A percentile compares a stretch with the other conserved stretches of the same genome.
These are phyloP conservation scores for Oryzias curvinotus DNA, from an alignment of 2,113 vertebrate genomes.

Conservation along the genomic window DNA sequence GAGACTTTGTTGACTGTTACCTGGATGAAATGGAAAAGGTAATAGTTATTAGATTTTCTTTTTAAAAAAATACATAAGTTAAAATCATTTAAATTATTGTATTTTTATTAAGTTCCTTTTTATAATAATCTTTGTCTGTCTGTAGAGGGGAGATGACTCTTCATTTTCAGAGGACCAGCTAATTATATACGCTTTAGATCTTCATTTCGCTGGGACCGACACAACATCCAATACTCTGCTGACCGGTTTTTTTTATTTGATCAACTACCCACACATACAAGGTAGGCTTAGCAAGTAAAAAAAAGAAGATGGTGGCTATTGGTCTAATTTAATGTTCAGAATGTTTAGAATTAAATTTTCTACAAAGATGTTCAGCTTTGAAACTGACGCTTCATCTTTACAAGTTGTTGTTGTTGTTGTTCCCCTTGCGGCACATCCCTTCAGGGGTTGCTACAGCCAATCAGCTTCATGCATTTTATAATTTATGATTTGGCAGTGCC, in stretches of 20 bases:
- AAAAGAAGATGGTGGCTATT: background rate
- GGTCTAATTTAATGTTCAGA: background rate
- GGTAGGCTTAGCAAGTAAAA: conserved; percentile 12
- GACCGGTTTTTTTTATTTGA: conserved; percentile 58
- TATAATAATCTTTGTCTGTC: background rate
- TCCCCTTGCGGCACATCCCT: too few species aligned
- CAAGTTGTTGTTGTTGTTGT: too few species aligned
- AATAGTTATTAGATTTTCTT: too few species aligned
- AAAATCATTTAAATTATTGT: background rate
- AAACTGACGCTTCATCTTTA: too few species aligned
- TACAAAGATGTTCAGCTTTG: too few species aligned
- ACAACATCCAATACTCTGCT: conserved; percentile 71
- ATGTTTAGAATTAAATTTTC: background rate
- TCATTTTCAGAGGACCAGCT: conserved; percentile 51
- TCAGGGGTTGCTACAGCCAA: too few species aligned
- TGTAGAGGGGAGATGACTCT: conserved; percentile 26
- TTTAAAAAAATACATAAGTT: too few species aligned
- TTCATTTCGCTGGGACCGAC: conserved; percentile 70
- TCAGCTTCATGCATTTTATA: too few species aligned
- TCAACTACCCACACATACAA: conserved; percentile 53
- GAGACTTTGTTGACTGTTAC: conserved; percentile 57
- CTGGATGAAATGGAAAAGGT: conserved; percentile 63
- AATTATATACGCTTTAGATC: conserved; percentile 39
- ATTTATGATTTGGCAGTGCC: too few species aligned
- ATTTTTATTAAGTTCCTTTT: background rate